phyloP scores from a whole-genome alignment of 2,113 vertebrate genomes.

The Catagonus wagneri region DNA sequence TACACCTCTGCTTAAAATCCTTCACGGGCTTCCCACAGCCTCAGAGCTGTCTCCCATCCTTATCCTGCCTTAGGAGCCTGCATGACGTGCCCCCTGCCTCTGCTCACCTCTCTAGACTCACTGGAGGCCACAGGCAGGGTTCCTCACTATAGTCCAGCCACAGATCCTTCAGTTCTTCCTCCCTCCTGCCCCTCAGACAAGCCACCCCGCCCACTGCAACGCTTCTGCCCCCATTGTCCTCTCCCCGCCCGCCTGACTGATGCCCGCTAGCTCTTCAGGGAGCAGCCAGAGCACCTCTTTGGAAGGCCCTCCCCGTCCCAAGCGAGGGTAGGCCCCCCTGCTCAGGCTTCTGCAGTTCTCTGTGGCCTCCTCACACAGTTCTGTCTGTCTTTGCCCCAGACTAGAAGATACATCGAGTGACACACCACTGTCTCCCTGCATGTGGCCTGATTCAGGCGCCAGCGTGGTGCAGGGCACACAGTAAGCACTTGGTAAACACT shows the following conservation, averaged over 20 bases:
- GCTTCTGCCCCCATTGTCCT: neutral
- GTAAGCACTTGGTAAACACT: neutral
- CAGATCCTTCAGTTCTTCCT: neutral
- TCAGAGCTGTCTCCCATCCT: neutral
- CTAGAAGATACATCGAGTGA: neutral
- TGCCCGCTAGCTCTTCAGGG: neutral
- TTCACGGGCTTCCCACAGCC: neutral
- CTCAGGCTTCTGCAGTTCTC: neutral
- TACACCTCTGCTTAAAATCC: neutral
- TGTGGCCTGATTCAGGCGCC: neutral
- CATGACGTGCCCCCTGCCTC: accelerated
- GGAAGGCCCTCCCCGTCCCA: neutral
- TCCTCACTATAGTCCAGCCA: neutral
- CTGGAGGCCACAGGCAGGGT: neutral
- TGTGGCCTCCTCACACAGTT: neutral
- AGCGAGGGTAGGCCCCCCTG: neutral
- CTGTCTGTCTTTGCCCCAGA: neutral
- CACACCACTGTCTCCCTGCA: neutral
- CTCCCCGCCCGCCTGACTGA: neutral
- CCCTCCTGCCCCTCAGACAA: neutral
- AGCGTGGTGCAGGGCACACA: neutral
- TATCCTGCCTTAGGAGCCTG: too few species aligned
- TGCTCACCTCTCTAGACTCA: too few species aligned
- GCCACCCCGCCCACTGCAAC: neutral
- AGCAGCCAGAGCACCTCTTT: neutral